Percentiles rank a stretch among this genome's conserved stretches.
phyloP scores from a whole-genome alignment of 2,888 invertebrate genomes.

The Lasioglossum lativentre region DNA sequence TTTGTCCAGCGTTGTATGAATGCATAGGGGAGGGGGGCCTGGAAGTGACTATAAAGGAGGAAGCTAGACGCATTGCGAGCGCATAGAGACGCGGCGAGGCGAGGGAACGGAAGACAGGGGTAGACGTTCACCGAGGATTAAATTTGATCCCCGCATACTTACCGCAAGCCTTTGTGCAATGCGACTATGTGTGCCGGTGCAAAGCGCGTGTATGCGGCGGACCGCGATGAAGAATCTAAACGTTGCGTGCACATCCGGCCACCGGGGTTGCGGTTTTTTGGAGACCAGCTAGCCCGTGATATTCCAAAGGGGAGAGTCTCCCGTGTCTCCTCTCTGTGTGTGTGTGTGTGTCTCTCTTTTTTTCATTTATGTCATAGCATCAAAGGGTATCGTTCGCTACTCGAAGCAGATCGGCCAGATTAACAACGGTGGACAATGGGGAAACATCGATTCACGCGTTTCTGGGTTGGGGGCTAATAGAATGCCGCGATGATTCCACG shows the following conservation, averaged over 20 bases:
- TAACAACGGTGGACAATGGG: conserved; percentile 48
- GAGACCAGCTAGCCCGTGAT: conserved; percentile 36
- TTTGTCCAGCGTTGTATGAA: background rate
- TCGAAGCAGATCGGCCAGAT: conserved; percentile 41
- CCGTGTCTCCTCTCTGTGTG: background rate
- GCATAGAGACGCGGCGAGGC: background rate
- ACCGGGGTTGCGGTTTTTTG: conserved; percentile 53
- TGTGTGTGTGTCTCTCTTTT: background rate
- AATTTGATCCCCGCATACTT: conserved; percentile 75
- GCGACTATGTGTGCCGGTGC: conserved; percentile 48
- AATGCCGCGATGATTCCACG: conserved; percentile 7
- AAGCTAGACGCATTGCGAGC: background rate
- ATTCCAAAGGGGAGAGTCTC: conserved; percentile 10
- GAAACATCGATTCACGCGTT: conserved; percentile 52
- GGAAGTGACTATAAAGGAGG: background rate
- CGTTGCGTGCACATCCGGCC: conserved; percentile 66
- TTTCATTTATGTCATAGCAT: background rate
- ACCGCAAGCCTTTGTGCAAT: conserved; percentile 72
- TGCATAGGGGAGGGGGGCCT: background rate
- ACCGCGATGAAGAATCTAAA: conserved; percentile 74
- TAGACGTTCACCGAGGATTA: conserved; percentile 72
- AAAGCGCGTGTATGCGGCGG: conserved; percentile 68
- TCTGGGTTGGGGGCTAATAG: conserved; percentile 36
- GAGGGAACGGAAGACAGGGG: conserved; percentile 19
- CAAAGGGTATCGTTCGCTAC: conserved; percentile 29